A percentile compares a stretch with the other conserved stretches of the same genome.
Conservation (phyloP, 2,888 invertebrate species). For the Drosophila rellima region DNA sequence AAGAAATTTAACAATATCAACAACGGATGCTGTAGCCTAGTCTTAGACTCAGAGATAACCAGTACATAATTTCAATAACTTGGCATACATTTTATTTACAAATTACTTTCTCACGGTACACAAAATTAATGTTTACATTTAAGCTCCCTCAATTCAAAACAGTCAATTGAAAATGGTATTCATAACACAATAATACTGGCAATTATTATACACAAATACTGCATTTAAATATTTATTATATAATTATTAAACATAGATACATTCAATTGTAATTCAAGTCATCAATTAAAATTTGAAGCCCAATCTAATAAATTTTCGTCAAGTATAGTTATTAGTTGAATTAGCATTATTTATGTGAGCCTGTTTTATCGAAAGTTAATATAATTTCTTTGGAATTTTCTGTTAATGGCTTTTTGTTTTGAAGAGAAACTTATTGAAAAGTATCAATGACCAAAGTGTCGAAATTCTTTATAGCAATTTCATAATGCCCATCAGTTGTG, state of each 20-base stretch:
- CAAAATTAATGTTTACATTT: not conserved
- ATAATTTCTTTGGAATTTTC: too few relatives aligned
- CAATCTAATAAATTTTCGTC: not conserved
- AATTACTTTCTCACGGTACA: not conserved
- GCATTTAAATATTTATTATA: too few relatives aligned
- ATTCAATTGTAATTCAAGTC: too few relatives aligned
- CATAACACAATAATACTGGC: too few relatives aligned
- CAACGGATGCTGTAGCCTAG: not conserved
- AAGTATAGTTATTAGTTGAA: not conserved
- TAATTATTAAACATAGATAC: too few relatives aligned
- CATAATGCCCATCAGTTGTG: slow-evolving; percentile 50
- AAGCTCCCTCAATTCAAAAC: not conserved
- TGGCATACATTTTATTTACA: not conserved
- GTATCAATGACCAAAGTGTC: not conserved
- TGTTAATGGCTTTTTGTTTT: too few relatives aligned
- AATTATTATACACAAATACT: too few relatives aligned
- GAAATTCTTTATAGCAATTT: slow-evolving; percentile 5
- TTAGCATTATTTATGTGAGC: too few relatives aligned
- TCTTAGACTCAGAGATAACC: not conserved
- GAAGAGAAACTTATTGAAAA: not conserved
- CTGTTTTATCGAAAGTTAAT: too few relatives aligned
- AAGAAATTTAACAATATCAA: not conserved
- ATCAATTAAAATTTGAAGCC: too few relatives aligned
- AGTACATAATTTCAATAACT: not conserved
- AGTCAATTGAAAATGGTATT: not conserved